These are phyloP conservation scores for Columba livia DNA, from an alignment of 2,113 vertebrate species.

Conservation along the genomic window DNA sequence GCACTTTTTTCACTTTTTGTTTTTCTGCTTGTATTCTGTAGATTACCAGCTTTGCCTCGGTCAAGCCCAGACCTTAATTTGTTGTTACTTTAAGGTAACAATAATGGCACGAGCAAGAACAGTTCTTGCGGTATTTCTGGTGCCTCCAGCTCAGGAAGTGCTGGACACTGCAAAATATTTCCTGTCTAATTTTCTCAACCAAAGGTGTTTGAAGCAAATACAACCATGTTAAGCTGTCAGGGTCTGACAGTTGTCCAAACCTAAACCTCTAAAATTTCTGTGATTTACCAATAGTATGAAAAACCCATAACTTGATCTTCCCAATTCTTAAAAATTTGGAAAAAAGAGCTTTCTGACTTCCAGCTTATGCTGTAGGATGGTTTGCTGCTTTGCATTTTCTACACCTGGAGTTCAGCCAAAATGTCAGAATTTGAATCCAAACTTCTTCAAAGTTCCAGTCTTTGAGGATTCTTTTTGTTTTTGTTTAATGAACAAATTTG, in stretches of 20 bases:
- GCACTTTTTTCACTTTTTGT: not conserved
- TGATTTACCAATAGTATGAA: not conserved
- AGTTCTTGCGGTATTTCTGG: not conserved
- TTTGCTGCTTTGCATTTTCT: not conserved
- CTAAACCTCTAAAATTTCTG: not conserved
- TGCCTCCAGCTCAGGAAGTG: not conserved
- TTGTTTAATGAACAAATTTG: not conserved
- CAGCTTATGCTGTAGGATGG: not conserved
- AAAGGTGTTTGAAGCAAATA: not conserved
- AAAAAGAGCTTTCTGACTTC: not conserved
- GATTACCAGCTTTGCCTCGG: not conserved
- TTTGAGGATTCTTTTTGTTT: not conserved
- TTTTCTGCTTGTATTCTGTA: not conserved
- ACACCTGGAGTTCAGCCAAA: not conserved
- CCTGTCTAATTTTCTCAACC: not conserved
- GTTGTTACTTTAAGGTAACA: not conserved
- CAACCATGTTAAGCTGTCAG: not conserved
- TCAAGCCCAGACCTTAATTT: not conserved
- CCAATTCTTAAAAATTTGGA: not conserved
- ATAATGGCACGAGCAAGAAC: not conserved
- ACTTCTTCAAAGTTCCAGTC: not conserved
- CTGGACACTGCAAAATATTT: not conserved
- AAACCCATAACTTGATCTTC: not conserved
- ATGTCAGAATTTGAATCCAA: not conserved
- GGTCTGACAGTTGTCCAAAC: not conserved